Base-by-base conservation (phyloP, 2,888 invertebrate genomes). In the Netelia virgata region DNA sequence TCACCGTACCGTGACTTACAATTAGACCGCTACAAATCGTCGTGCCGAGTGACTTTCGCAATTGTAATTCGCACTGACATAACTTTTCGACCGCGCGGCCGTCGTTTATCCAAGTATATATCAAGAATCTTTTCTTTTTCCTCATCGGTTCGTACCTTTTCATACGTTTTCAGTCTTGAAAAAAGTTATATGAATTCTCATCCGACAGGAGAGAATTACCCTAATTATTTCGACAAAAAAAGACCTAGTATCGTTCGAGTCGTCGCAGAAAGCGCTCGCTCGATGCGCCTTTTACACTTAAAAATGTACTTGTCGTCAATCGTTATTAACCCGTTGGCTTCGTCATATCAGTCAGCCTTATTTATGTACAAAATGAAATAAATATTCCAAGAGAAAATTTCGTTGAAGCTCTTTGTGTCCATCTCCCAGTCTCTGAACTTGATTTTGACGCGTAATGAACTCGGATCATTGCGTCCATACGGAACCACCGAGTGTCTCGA, bases 351-450 rank as follows among this genome's bases (percentile, higher is more conserved):
- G 72, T 84, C 76, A 85, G 86, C 88, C 86, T 85, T 87, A 86
- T 90, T 53, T 53, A 92, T 92, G 92, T 92, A 92, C 92, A 93
- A 72, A 90, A 86, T 91, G 90, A 90, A 92, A 92, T 92, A 92
- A 92, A 92, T 91, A 92, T 90, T 89, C 88, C 85, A 88, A 53
- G 47, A 77, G 14, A 23, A 68, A 68, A 47, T 23, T 6, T 11
- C 23, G 16, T 55, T 57, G 57, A 53, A 28, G 23, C n/a, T 47
- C 18, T 14, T 9, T 47, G 47, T 47, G 14, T 47, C 3, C n/a
- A 18, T 16, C 18, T 18, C 57, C 36, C 8, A 5, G 36, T 57
- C 18, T 16, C 57, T 10, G 3, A 18, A 57, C 8, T 57, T 16
- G 53, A 53, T n/a, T 53, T 16, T 57, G 16, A 57, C 1, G 57